A percentile compares a stretch with the other conserved stretches of the same genome.
Conservation (phyloP, 2,888 invertebrate genomes). For the Malthinus flaveolus region DNA sequence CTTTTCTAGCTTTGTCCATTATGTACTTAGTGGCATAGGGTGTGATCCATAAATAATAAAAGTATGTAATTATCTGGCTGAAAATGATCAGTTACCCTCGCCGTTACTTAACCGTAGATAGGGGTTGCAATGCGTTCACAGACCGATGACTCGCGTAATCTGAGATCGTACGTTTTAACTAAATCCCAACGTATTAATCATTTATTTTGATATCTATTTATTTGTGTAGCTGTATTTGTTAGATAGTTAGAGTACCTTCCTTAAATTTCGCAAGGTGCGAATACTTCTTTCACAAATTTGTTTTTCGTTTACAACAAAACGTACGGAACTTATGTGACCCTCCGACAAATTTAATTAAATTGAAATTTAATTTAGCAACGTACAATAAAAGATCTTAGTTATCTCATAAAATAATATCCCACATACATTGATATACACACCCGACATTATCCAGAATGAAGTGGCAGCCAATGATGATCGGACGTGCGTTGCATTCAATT, state of each 20-base stretch:
- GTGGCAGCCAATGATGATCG: constrained; percentile 55
- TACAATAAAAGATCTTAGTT: constrained; percentile 51
- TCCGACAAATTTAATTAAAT: constrained; percentile 21
- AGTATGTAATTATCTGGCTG: constrained; percentile 50
- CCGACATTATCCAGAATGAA: constrained; percentile 50
- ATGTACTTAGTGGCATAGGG: neutral
- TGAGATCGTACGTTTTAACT: constrained; percentile 41
- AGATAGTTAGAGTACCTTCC: neutral
- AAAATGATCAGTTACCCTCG: constrained; percentile 47
- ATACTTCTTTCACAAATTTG: neutral
- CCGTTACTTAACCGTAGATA: constrained; percentile 44
- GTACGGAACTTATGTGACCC: neutral
- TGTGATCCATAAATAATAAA: constrained; percentile 46
- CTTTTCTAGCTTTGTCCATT: neutral
- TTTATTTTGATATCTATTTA: constrained; percentile 41
- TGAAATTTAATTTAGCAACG: constrained; percentile 22
- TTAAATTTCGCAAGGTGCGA: neutral
- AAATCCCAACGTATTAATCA: constrained; percentile 43
- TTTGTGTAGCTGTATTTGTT: constrained; percentile 33
- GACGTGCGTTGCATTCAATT: constrained; percentile 56
- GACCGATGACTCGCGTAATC: constrained; percentile 51
- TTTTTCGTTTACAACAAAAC: neutral
- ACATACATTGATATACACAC: constrained; percentile 38
- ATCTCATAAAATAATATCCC: constrained; percentile 50
- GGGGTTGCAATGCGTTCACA: constrained; percentile 39